A percentile compares a stretch with the other conserved stretches of the same genome.
Evolutionary conservation across 2,797 vertebrate species (phyloP).

Genomic region (Scyliorhinus canicula): DNA sequence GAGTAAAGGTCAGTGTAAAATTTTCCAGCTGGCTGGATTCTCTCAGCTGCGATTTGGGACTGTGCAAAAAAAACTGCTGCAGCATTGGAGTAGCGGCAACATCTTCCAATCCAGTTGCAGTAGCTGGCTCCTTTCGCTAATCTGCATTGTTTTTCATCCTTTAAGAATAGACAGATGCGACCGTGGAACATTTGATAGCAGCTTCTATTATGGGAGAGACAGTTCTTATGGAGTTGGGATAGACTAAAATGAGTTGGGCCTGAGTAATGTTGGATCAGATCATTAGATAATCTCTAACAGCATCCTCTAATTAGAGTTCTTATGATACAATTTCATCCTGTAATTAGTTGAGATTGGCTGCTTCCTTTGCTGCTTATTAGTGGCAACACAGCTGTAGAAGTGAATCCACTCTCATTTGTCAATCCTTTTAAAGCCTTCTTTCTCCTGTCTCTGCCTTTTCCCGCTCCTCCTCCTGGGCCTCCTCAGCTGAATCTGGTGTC

Average conservation of each 20-base stretch:
- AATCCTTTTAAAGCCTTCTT: constrained; percentile 67
- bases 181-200: constrained; percentile 18
- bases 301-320: constrained; percentile 97
- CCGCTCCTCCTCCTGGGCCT: constrained; percentile 52
- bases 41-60: constrained; percentile 83
- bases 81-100: constrained; percentile 58
- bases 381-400: constrained; percentile 90
- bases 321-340: constrained; percentile 97
- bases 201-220: constrained; percentile 26
- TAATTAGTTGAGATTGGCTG: constrained; percentile 98
- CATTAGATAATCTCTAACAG: constrained; percentile 95
- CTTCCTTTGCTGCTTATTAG: constrained; percentile 90
- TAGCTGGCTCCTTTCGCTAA: neutral
- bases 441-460: constrained; percentile 46
- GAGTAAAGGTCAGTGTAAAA: constrained; percentile 93
- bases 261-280: constrained; percentile 83
- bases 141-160: neutral
- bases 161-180: neutral
- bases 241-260: constrained; percentile 69
- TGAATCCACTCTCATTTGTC: constrained; percentile 78
- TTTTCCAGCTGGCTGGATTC: constrained; percentile 89
- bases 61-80: constrained; percentile 56
- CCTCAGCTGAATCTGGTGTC: constrained; percentile 95
- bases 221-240: constrained; percentile 40
- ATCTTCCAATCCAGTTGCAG: constrained; percentile 52